These are phyloP conservation scores for Vulpes lagopus DNA, from an alignment of 2,113 vertebrate species.

Conservation along the genomic window DNA sequence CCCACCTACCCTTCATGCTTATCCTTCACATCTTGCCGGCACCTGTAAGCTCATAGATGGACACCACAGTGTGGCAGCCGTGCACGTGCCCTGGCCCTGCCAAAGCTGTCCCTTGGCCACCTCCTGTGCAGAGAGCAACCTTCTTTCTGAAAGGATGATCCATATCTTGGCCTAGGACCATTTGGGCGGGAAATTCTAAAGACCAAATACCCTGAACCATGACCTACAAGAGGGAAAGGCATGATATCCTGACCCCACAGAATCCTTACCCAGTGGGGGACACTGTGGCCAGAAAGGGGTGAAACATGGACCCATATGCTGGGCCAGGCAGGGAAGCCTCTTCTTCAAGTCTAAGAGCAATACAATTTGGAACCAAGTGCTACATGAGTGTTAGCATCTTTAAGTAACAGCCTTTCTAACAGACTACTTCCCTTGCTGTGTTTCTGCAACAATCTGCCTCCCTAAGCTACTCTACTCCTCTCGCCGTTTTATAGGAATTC, in stretches of 20 bases:
- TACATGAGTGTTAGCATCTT: background rate
- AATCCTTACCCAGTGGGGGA: background rate
- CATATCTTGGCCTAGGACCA: background rate
- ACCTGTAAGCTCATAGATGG: background rate
- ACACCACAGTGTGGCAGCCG: background rate
- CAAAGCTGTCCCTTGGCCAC: background rate
- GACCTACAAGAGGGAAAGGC: background rate
- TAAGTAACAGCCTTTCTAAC: background rate
- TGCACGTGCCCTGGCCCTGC: background rate
- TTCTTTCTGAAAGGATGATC: background rate
- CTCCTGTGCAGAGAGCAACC: background rate
- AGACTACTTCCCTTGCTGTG: background rate
- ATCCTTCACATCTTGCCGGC: background rate
- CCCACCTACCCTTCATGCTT: background rate
- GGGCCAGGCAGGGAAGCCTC: background rate
- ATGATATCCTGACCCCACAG: background rate
- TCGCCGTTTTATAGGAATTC: background rate
- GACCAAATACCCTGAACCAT: background rate
- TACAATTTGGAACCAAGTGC: slow-evolving; percentile 17
- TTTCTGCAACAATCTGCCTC: slow-evolving; percentile 16
- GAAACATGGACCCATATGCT: background rate
- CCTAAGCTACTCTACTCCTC: background rate
- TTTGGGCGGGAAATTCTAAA: slow-evolving; percentile 32
- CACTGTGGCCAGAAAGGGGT: background rate
- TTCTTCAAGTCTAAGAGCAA: background rate